phyloP scores from a whole-genome alignment of 1,140 invertebrate genomes.

The Heliothis virescens region DNA sequence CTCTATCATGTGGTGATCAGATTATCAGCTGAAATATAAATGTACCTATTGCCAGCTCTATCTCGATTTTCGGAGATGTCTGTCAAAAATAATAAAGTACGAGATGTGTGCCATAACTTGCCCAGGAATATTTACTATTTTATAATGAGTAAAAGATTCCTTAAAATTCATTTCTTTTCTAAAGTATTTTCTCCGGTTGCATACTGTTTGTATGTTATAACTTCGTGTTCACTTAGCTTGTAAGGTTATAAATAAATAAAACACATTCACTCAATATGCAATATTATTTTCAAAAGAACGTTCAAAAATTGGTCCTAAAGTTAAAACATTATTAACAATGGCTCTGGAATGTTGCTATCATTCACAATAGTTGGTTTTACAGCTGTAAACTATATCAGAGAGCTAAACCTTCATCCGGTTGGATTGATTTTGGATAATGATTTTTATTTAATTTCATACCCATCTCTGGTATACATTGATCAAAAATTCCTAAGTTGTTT shows the following conservation, averaged over 20 bases:
- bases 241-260: slow-evolving; percentile 59
- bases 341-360: slow-evolving; percentile 84
- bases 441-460: slow-evolving; percentile 39
- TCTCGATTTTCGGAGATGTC: slow-evolving; percentile 19
- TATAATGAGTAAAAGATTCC: background rate
- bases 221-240: slow-evolving; percentile 9
- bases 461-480: slow-evolving; percentile 47
- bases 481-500: slow-evolving; percentile 55
- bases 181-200: slow-evolving; percentile 59
- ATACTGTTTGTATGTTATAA: background rate
- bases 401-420: slow-evolving; percentile 60
- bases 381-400: slow-evolving; percentile 70
- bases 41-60: background rate
- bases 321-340: slow-evolving; percentile 86
- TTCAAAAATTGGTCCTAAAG: slow-evolving; percentile 85
- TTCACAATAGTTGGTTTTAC: slow-evolving; percentile 73
- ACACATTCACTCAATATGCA: slow-evolving; percentile 79
- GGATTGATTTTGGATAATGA: slow-evolving; percentile 34
- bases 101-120: slow-evolving; percentile 50
- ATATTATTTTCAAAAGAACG: slow-evolving; percentile 86
- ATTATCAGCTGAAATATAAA: background rate
- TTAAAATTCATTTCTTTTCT: slow-evolving; percentile 47
- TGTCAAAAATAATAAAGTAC: slow-evolving; percentile 25
- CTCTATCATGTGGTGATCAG: slow-evolving; percentile 84
- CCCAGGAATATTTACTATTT: slow-evolving; percentile 25